Conservation (phyloP, 2,113 vertebrate genomes). For the Scomber scombrus region DNA sequence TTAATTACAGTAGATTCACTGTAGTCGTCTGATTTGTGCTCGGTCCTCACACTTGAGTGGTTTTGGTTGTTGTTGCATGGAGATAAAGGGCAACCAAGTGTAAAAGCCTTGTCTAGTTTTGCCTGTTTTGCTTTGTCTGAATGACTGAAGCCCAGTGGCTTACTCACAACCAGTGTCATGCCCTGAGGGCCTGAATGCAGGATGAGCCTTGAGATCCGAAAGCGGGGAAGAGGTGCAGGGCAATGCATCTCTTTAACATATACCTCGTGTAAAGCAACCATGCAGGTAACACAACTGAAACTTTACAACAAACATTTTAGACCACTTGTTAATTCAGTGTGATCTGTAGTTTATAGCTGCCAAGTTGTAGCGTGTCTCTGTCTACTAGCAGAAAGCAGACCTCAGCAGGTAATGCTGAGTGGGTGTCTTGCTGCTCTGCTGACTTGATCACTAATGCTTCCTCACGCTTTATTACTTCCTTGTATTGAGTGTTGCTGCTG, state of each 20-base stretch:
- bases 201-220: slow-evolving; percentile 60
- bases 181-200: slow-evolving; percentile 63
- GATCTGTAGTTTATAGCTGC: slow-evolving; percentile 18
- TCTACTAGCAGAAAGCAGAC: slow-evolving; percentile 37
- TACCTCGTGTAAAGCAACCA: slow-evolving; percentile 11
- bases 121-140: slow-evolving; percentile 71
- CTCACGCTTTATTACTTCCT: slow-evolving; percentile 66
- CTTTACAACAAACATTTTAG: slow-evolving; percentile 18
- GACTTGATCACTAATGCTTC: slow-evolving; percentile 58
- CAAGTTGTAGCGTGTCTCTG: slow-evolving; percentile 20
- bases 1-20: slow-evolving; percentile 3
- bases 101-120: slow-evolving; percentile 69
- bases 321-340: not conserved
- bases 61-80: slow-evolving; percentile 46
- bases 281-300: not conserved
- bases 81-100: slow-evolving; percentile 61
- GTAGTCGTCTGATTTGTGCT: not conserved
- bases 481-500: slow-evolving; percentile 56
- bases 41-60: slow-evolving; percentile 41
- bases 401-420: slow-evolving; percentile 57
- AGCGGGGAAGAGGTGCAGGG: slow-evolving; percentile 35
- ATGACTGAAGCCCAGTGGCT: slow-evolving; percentile 64
- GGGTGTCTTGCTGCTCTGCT: slow-evolving; percentile 54
- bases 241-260: slow-evolving; percentile 11
- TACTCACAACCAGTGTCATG: slow-evolving; percentile 50